Evolutionary conservation across 2,888 invertebrate genomes (phyloP).

Genomic region (Eurytoma californica): DNA sequence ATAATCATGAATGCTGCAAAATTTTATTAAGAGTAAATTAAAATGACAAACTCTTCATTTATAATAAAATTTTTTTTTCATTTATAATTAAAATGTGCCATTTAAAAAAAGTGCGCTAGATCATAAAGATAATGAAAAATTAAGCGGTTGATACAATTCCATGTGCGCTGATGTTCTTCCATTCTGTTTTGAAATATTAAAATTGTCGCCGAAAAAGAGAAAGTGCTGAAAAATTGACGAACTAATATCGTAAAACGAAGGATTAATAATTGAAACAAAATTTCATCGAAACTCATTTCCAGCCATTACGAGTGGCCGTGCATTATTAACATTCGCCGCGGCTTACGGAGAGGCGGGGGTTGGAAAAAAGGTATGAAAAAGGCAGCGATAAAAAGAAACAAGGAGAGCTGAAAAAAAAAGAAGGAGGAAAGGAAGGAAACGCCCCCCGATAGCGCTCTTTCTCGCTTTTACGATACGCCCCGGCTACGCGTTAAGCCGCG

Average conservation of each 20-base stretch:
- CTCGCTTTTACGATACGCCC: constrained; percentile 51
- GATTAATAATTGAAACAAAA: constrained; percentile 16
- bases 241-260: not conserved
- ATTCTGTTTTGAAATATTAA: no score
- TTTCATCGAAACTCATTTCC: not conserved
- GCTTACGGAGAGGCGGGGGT: no score
- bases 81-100: no score
- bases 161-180: no score
- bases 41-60: no score
- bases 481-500: constrained; percentile 57
- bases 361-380: not conserved
- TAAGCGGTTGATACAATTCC: no score
- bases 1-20: no score
- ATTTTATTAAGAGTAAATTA: no score
- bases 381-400: not conserved
- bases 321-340: constrained; percentile 19
- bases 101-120: no score
- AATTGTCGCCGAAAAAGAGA: no score
- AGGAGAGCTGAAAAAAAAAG: constrained; percentile 18
- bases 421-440: constrained; percentile 1
- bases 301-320: not conserved
- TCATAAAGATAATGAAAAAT: no score
- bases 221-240: not conserved
- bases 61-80: no score
- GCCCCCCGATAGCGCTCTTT: constrained; percentile 33